These are phyloP conservation scores for Anas platyrhynchos DNA, from an alignment of 2,113 vertebrate species.

Conservation along the genomic window DNA sequence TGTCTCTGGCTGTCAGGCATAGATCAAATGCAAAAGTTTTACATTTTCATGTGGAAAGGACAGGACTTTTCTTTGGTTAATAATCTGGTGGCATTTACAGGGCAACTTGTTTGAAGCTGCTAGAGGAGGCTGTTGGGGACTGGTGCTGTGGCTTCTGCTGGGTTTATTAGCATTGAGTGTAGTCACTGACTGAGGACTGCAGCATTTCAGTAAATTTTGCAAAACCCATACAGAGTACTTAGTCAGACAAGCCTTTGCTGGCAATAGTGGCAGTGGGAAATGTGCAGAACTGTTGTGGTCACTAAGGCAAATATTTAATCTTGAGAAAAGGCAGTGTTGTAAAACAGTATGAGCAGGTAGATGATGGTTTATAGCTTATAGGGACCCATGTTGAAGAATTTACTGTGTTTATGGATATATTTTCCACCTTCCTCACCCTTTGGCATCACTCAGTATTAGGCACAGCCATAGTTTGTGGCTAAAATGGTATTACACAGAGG, in stretches of 20 bases:
- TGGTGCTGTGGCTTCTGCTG: not conserved
- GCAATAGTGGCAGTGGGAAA: not conserved
- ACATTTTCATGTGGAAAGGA: not conserved
- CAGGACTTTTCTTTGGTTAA: not conserved
- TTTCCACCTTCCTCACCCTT: not conserved
- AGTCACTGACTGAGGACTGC: not conserved
- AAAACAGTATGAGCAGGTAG: not conserved
- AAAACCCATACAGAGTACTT: not conserved
- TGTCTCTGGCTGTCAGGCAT: not conserved
- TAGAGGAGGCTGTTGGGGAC: not conserved
- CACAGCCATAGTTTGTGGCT: not conserved
- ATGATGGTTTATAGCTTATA: not conserved
- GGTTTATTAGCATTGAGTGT: not conserved
- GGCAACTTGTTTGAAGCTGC: not conserved
- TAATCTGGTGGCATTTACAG: not conserved
- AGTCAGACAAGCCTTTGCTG: not conserved
- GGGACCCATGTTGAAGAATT: not conserved
- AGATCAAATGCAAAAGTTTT: not conserved
- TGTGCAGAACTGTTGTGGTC: not conserved
- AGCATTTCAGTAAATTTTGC: not conserved
- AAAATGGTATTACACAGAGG: not conserved
- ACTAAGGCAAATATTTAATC: not conserved
- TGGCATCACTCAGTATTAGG: not conserved
- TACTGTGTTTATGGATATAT: not conserved
- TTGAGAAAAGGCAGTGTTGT: not conserved